A percentile compares a stretch with the other conserved stretches of the same genome.
phyloP scores from a whole-genome alignment of 2,888 invertebrate genomes.

The Morpho deidamia region DNA sequence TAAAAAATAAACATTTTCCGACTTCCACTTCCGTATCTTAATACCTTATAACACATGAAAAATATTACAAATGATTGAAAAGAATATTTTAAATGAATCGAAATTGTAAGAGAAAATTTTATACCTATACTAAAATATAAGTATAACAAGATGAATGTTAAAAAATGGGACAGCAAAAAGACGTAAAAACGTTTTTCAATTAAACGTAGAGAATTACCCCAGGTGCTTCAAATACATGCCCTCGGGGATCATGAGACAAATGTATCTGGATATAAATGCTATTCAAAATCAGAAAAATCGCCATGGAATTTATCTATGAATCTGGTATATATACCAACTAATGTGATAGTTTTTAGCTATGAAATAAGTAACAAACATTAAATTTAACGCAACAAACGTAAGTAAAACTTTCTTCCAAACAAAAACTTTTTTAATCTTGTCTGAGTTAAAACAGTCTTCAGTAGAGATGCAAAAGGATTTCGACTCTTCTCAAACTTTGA shows the following conservation, averaged over 20 bases:
- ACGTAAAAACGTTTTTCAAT: conserved; percentile 67
- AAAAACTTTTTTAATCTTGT: conserved; percentile 23
- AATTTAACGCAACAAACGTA: conserved; percentile 1
- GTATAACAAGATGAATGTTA: not conserved
- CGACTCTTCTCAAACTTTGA: conserved; percentile 16
- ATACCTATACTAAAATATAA: not conserved
- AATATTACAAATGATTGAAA: not conserved
- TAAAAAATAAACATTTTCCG: conserved; percentile 60
- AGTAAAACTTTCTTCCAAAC: not conserved
- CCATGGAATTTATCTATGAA: conserved; percentile 26
- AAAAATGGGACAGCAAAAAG: conserved; percentile 23
- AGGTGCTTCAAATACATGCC: conserved; percentile 51
- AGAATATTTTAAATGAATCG: not conserved
- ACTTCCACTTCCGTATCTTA: conserved; percentile 13
- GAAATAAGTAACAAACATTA: conserved; percentile 27
- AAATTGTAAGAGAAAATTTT: too few species aligned
- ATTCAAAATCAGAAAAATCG: conserved; percentile 77
- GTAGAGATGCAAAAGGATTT: conserved; percentile 4
- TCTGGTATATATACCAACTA: too few species aligned
- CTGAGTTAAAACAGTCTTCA: conserved; percentile 10
- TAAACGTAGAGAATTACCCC: conserved; percentile 59
- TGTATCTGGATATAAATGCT: conserved; percentile 72
- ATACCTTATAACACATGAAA: conserved; percentile 10
- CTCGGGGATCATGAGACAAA: conserved; percentile 69
- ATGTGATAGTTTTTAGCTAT: conserved; percentile 43